phyloP scores from a whole-genome alignment of 2,113 vertebrate genomes.

The Fregetta grallaria region DNA sequence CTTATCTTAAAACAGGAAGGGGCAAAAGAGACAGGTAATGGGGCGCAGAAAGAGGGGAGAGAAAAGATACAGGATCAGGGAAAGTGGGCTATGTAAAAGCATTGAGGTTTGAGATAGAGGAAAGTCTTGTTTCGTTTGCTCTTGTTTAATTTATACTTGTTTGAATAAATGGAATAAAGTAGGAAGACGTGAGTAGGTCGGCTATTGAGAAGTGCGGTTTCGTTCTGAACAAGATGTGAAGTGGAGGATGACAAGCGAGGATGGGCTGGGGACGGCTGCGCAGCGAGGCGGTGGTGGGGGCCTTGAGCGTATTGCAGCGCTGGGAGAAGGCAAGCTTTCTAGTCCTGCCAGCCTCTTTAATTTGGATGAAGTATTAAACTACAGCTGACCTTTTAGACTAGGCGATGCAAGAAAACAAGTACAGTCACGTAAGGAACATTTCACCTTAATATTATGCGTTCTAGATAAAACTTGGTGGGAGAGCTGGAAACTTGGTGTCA shows the following conservation, averaged over 20 bases:
- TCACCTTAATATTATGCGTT: background rate
- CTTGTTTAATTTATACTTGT: background rate
- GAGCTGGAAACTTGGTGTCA: background rate
- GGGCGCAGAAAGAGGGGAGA: background rate
- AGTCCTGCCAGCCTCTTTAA: background rate
- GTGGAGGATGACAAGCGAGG: background rate
- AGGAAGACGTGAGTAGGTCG: background rate
- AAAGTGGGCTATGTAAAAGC: background rate
- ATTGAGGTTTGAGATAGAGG: background rate
- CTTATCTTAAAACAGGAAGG: background rate
- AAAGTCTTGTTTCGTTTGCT: background rate
- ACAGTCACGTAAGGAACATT: background rate
- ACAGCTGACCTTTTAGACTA: background rate
- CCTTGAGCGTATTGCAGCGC: rapidly evolving
- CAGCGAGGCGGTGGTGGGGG: background rate
- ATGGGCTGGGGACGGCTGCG: background rate
- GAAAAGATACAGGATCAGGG: background rate
- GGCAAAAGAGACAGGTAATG: background rate
- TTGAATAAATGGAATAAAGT: background rate
- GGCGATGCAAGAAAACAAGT: background rate
- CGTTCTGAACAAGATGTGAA: background rate
- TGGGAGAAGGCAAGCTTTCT: background rate
- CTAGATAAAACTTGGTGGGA: background rate
- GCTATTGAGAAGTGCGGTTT: background rate
- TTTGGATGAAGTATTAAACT: background rate